Evolutionary conservation across 2,797 vertebrate genomes (phyloP).

Genomic region (Taeniopygia guttata): DNA sequence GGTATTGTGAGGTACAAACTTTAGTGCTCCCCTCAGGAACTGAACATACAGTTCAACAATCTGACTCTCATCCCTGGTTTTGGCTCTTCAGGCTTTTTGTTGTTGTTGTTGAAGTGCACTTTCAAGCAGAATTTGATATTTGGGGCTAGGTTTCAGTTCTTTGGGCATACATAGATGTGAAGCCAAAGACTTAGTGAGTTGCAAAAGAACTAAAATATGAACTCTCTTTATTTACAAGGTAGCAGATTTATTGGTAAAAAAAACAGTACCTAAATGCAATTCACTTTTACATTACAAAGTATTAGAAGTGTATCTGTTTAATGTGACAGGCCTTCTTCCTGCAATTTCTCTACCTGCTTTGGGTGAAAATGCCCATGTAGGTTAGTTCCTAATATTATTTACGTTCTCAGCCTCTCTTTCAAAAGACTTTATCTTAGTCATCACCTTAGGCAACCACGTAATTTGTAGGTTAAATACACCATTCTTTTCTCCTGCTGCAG

Average conservation of each 20-base stretch:
- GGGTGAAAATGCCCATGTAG: background rate
- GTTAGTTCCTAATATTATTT: background rate
- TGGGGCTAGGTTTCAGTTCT: background rate
- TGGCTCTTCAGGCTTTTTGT: background rate
- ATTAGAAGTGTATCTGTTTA: background rate
- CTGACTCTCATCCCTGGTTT: background rate
- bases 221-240: background rate
- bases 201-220: background rate
- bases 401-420: background rate
- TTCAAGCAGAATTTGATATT: background rate
- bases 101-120: background rate
- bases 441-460: background rate
- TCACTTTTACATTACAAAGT: background rate
- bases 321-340: background rate
- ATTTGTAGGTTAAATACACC: background rate
- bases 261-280: background rate
- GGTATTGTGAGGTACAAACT: background rate
- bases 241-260: background rate
- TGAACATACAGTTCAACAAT: background rate
- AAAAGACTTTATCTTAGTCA: background rate
- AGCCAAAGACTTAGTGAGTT: background rate
- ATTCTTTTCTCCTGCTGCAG: background rate
- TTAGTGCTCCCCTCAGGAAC: background rate
- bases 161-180: background rate
- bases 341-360: background rate